A percentile compares a stretch with the other conserved stretches of the same genome.
These are phyloP conservation scores for Phaenicophaeus curvirostris DNA, from an alignment of 2,797 vertebrate genomes.

Conservation along the genomic window DNA sequence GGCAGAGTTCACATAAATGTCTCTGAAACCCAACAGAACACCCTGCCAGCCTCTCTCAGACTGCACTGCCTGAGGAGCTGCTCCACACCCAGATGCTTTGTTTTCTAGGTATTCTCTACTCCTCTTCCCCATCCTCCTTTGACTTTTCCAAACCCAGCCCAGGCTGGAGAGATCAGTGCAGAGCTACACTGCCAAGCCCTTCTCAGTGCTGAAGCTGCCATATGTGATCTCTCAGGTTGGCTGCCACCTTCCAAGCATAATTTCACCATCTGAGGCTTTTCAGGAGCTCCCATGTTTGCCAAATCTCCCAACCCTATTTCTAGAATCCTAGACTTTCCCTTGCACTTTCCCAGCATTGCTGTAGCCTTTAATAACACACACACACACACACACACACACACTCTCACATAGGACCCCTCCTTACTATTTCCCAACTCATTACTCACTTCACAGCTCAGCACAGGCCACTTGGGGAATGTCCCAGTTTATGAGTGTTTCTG, in stretches of 20 bases:
- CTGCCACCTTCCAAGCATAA: neutral
- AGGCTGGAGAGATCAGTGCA: neutral
- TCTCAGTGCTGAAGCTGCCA: neutral
- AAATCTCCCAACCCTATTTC: neutral
- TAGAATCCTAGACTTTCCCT: neutral
- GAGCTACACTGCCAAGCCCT: neutral
- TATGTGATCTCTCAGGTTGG: neutral
- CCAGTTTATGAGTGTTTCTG: neutral
- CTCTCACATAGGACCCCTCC: neutral
- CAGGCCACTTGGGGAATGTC: neutral
- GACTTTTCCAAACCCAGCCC: neutral
- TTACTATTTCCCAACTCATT: neutral
- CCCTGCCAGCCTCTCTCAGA: fast-evolving
- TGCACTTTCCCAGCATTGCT: neutral
- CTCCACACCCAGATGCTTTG: neutral
- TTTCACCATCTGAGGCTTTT: neutral
- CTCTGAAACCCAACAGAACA: neutral
- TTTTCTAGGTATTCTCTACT: neutral
- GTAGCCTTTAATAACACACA: neutral
- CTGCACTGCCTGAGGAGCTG: neutral
- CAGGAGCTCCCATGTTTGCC: neutral
- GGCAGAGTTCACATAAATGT: neutral
- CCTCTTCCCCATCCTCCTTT: neutral
- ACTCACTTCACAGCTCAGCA: neutral
- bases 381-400: neutral